Evolutionary conservation across 1,140 invertebrate species (phyloP).

Genomic region (Galleria mellonella): DNA sequence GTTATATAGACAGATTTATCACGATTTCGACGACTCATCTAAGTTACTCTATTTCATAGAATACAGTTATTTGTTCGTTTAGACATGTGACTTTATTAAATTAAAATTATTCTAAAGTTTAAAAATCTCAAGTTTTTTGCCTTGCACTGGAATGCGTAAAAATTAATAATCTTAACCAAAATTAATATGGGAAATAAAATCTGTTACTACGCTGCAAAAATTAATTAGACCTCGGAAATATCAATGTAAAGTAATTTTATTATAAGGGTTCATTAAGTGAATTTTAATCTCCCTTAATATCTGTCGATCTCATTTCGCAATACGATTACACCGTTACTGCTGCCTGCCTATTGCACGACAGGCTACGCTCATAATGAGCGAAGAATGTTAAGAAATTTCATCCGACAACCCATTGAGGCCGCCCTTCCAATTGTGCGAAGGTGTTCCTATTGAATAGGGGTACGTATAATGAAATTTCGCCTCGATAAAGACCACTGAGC

Average conservation of each 20-base stretch:
- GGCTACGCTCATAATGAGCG: slow-evolving; percentile 60
- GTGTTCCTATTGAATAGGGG: slow-evolving; percentile 71
- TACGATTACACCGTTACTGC: slow-evolving; percentile 68
- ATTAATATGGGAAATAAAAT: no score
- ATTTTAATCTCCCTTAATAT: slow-evolving; percentile 66
- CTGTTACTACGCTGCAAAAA: background rate
- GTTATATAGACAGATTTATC: no score
- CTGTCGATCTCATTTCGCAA: slow-evolving; percentile 61
- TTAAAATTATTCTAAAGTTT: no score
- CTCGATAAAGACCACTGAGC: slow-evolving; percentile 67
- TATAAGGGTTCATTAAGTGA: slow-evolving; percentile 56
- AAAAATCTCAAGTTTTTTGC: no score
- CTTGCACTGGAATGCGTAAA: no score
- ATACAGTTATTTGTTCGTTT: no score
- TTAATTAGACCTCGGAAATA: slow-evolving; percentile 18
- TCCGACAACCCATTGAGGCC: slow-evolving; percentile 68
- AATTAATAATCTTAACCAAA: no score
- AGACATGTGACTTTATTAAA: no score
- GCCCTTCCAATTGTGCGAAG: slow-evolving; percentile 68
- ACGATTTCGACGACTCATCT: no score
- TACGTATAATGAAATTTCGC: slow-evolving; percentile 71
- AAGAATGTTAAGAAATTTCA: slow-evolving; percentile 72
- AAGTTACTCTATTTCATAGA: no score
- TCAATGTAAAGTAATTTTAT: slow-evolving; percentile 22
- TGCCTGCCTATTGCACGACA: slow-evolving; percentile 63